Percentiles rank a stretch among this genome's conserved stretches.
Conservation (phyloP, 2,113 vertebrate species). For the Haliaeetus leucogaster region DNA sequence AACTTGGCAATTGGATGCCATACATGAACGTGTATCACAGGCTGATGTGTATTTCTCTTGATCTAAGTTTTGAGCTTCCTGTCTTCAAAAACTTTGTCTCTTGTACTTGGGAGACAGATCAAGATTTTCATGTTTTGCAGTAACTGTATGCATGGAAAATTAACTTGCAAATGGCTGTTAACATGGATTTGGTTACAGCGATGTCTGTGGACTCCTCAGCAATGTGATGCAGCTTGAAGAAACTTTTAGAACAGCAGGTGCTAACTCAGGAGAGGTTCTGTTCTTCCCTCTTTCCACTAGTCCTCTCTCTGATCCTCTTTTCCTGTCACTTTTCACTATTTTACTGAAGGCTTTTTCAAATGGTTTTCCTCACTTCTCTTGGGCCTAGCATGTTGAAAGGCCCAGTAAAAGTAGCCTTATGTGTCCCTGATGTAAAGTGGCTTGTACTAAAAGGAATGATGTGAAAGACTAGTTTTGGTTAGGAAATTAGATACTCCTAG, state of each 20-base stretch:
- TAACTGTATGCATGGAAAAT: background rate
- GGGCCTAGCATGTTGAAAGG: background rate
- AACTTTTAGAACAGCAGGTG: background rate
- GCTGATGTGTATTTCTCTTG: background rate
- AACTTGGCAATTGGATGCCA: background rate
- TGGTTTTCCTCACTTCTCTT: background rate
- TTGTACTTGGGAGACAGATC: background rate
- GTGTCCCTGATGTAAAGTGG: background rate
- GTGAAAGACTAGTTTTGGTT: background rate
- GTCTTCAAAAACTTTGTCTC: background rate
- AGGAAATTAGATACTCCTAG: background rate
- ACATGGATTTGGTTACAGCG: background rate
- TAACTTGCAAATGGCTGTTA: background rate
- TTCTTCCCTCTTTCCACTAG: background rate
- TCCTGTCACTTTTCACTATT: background rate
- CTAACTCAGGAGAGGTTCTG: background rate
- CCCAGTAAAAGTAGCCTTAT: background rate
- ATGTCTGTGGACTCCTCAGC: background rate
- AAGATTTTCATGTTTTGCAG: background rate
- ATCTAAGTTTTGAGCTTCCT: background rate
- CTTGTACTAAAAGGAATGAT: background rate
- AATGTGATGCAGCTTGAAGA: background rate
- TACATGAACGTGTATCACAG: fast-evolving
- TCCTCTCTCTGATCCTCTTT: background rate
- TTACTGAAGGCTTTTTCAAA: background rate